phyloP scores from a whole-genome alignment of 2,888 invertebrate genomes.

The Zaprionus bogoriensis region DNA sequence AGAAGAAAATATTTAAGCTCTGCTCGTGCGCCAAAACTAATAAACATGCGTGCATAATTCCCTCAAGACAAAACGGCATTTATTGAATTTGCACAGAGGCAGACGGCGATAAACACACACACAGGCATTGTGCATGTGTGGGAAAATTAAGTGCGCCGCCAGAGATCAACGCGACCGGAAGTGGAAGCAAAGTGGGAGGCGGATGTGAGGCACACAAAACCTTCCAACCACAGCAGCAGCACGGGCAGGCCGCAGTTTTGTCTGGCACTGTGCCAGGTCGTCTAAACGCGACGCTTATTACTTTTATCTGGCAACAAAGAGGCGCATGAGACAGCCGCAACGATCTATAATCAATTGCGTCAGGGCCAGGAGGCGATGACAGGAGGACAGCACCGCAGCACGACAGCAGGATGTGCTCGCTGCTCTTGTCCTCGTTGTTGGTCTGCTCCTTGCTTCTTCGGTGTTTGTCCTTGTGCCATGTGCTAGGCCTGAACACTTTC shows the following conservation, averaged over 20 bases:
- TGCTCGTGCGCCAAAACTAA: constrained; percentile 45
- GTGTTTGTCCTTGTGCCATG: constrained; percentile 6
- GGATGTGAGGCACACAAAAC: constrained; percentile 3
- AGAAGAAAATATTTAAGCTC: constrained; percentile 1
- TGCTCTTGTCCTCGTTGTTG: constrained; percentile 19
- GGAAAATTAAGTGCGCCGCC: constrained; percentile 43
- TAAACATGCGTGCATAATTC: constrained; percentile 61
- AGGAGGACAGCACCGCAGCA: constrained; percentile 3
- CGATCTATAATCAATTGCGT: constrained; percentile 75
- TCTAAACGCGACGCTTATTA: constrained; percentile 66
- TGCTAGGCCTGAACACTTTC: constrained; percentile 67
- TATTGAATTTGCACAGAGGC: constrained; percentile 50
- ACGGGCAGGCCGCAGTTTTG: constrained; percentile 4
- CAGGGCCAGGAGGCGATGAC: constrained; percentile 34
- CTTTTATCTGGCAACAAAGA: constrained; percentile 62
- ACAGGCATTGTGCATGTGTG: constrained; percentile 26
- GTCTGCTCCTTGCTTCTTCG: constrained; percentile 1
- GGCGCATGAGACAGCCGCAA: constrained; percentile 39
- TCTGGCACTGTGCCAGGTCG: constrained; percentile 32
- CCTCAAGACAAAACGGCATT: constrained; percentile 63
- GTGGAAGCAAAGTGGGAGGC: constrained; percentile 12
- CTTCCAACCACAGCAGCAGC: constrained; percentile 12
- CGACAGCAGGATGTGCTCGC: background rate
- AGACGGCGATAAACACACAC: background rate
- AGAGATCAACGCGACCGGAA: constrained; percentile 41